Base-by-base conservation (phyloP, 2,888 invertebrate genomes). In the Aproaerema taeniolella region DNA sequence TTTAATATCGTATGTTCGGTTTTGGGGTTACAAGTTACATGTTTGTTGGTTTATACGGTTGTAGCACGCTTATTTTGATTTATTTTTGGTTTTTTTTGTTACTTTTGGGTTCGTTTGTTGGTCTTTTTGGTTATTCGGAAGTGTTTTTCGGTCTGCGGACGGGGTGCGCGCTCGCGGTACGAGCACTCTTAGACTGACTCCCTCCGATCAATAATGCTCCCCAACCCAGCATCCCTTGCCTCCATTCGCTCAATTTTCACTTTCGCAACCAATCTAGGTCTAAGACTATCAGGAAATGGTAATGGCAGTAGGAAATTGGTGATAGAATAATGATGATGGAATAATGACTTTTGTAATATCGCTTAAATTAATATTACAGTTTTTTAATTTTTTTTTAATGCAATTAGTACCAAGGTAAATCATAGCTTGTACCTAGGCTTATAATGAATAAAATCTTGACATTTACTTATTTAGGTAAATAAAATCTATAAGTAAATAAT, bases 161-260 rank as follows among this genome's bases (percentile, higher is more conserved):
- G 71, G 68, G 69, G 61, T 70, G 70, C 71, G 77, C 81, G 75
- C 77, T 67, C 79, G 79, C 83, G 76, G 82, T 83, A 73, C 81
- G 80, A 67, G 69, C 73, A 75, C 76, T 82, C 81, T 86, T 80
- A 77, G 77, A 83, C n/a, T n/a, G n/a, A n/a, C n/a, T n/a, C n/a
- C n/a, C 79, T 76, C 76, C 82, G 87, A 87, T 87, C 87, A 87
- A 87, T 87, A 87, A 85, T 82, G 87, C 86, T 87, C 83, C 83
- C 83, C 81, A 78, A 70, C 78, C 81, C 87, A 87, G 86, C 87
- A 81, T 87, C 87, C 82, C 82, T 79, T 73, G 71, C 61, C 25
- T 35, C 9, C 26, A 25, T 29, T 39, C 39, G 29, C 17, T 14
- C 34, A 34, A 30, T 39, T 30, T 17, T 15, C 34, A 20, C 29